Base-by-base conservation (phyloP, 1,140 invertebrate species). In the Temnothorax longispinosus region DNA sequence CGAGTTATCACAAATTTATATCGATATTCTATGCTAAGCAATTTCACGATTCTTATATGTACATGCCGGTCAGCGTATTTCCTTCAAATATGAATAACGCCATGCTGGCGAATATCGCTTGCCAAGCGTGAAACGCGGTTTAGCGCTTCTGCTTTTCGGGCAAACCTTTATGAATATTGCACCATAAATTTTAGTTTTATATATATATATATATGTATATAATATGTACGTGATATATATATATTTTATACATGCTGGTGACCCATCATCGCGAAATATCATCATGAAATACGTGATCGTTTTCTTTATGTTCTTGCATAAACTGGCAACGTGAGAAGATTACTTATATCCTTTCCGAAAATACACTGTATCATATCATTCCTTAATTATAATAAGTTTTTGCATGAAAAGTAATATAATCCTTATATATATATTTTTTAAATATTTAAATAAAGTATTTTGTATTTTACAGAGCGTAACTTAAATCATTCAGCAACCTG, bases 91-190 rank as follows among this genome's bases (percentile, higher is more conserved):
- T 84, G 69, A 75, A 75, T 75, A 75, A 75, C 80, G 69, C 69
- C 80, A 75, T 50, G 44, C 54, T 32, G 80, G 80, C 69, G 69
- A 75, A 75, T 84, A 84, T 74, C 80, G 80, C 69, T 84, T 74
- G 69, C 54, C 80, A 84, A 84, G 80, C 80, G 80, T 84, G 80
- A 84, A 84, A 84, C 67, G 80, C 69, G 80, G 80, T 84, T 84
- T 84, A 84, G 69, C 80, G 80, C 80, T 84, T 84, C 80, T 84
- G 80, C 80, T 75, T 84, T 75, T 84, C 80, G 54, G 78, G 69
- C 80, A 74, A 84, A 41, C 69, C 80, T 84, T 84, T 84, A 84
- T 84, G 80, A 84, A 84, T 84, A 84, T 84, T 84, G 69, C 71
- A 60, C 54, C 54, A 84, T 84, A 84, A 84, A 84, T 84, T 84